Evolutionary conservation across 1,140 invertebrate genomes (phyloP).

Genomic region (Leguminivora glycinivorella): DNA sequence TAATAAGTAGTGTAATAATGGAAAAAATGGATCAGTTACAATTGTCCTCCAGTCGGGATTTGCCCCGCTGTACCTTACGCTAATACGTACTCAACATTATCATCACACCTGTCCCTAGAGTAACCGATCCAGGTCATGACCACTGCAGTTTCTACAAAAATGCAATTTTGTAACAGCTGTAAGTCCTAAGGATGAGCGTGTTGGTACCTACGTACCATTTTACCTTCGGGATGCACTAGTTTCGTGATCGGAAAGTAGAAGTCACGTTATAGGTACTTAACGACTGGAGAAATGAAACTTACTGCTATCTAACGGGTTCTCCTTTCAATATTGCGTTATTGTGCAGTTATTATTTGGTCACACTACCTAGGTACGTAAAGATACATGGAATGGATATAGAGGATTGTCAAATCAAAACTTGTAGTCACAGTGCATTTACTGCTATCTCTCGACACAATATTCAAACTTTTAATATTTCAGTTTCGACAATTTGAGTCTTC

Average conservation of each 20-base stretch:
- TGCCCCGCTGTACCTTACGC: too few relatives aligned
- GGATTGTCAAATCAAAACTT: too few relatives aligned
- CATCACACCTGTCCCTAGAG: background rate
- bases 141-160: background rate
- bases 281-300: background rate
- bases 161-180: constrained; percentile 1
- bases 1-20: too few relatives aligned
- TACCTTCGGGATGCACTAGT: background rate
- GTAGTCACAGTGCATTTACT: too few relatives aligned
- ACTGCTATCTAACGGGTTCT: background rate
- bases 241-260: background rate
- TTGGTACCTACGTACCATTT: background rate
- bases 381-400: too few relatives aligned
- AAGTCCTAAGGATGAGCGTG: background rate
- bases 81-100: background rate
- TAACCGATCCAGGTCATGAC: background rate
- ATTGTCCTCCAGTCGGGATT: too few relatives aligned
- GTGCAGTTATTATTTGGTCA: background rate
- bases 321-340: background rate
- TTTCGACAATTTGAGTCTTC: too few relatives aligned
- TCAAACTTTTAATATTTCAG: too few relatives aligned
- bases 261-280: too few relatives aligned
- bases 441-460: too few relatives aligned
- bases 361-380: background rate
- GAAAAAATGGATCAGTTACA: too few relatives aligned